A percentile compares a stretch with the other conserved stretches of the same genome.
Evolutionary conservation across 2,888 invertebrate genomes (phyloP).

Genomic region (Amblyteles armatorius): DNA sequence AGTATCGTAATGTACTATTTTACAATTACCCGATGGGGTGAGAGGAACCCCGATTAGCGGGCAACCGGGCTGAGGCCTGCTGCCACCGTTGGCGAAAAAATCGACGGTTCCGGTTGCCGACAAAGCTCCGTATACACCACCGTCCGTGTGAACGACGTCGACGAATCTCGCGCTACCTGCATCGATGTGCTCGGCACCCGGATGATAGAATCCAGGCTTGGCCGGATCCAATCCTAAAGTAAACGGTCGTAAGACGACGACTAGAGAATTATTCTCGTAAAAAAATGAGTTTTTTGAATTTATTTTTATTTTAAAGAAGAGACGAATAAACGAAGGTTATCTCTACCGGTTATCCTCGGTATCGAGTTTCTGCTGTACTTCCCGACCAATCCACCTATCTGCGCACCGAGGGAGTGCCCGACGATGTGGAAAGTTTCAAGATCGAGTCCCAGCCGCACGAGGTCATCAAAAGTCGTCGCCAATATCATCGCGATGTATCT

Average conservation of each 20-base stretch:
- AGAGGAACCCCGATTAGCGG: constrained; percentile 63
- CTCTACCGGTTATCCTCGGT: constrained; percentile 76
- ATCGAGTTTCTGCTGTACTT: constrained; percentile 67
- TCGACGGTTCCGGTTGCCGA: constrained; percentile 74
- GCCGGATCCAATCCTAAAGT: constrained; percentile 78
- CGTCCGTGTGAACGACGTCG: constrained; percentile 78
- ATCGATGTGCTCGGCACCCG: constrained; percentile 71
- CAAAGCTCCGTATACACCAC: constrained; percentile 73
- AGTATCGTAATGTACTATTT: not conserved
- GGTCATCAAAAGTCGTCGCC: constrained; percentile 65
- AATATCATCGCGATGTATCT: constrained; percentile 67
- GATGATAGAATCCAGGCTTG: constrained; percentile 75
- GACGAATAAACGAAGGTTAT: not conserved
- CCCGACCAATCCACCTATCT: constrained; percentile 73
- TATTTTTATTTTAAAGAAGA: too few species aligned
- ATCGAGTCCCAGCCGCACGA: constrained; percentile 68
- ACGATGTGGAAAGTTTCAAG: constrained; percentile 73
- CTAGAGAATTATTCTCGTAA: not conserved
- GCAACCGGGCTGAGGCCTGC: constrained; percentile 78
- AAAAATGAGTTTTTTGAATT: not conserved
- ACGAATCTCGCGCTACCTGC: constrained; percentile 71
- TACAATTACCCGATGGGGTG: constrained; percentile 65
- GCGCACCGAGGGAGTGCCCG: constrained; percentile 77
- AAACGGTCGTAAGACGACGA: not conserved
- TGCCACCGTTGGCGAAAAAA: constrained; percentile 77